phyloP scores from a whole-genome alignment of 2,888 invertebrate genomes.

The Barypeithes pellucidus region DNA sequence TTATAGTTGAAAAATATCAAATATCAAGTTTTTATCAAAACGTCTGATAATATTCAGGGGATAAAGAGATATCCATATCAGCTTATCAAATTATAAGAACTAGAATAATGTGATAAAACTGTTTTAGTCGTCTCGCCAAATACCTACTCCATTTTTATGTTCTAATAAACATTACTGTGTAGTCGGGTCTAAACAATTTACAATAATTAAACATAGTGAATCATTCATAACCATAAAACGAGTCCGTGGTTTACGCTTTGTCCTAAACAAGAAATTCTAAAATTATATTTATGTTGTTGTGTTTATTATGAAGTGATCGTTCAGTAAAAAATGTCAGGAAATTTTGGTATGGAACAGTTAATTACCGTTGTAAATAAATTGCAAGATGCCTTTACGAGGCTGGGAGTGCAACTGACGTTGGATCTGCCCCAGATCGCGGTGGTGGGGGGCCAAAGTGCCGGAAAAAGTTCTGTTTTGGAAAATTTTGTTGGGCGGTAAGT shows the following conservation, averaged over 20 bases:
- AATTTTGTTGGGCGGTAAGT: constrained; percentile 98
- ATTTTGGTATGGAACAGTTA: constrained; percentile 95
- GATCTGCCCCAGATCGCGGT: constrained; percentile 99
- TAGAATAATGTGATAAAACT: neutral
- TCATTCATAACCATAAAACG: constrained; percentile 20
- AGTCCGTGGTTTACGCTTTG: constrained; percentile 5
- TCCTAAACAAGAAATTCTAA: constrained; percentile 1
- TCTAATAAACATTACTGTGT: constrained; percentile 1
- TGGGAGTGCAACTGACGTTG: constrained; percentile 98
- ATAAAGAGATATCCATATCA: neutral
- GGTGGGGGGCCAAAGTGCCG: constrained; percentile 99
- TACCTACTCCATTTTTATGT: constrained; percentile 13
- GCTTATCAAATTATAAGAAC: constrained; percentile 1
- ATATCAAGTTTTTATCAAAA: neutral
- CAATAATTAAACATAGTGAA: constrained; percentile 26
- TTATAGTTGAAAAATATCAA: too few relatives aligned
- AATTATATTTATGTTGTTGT: constrained; percentile 2
- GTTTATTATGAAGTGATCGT: constrained; percentile 29
- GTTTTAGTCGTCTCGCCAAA: neutral
- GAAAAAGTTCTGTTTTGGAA: constrained; percentile 99
- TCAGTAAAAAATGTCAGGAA: constrained; percentile 77
- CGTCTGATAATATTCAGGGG: neutral
- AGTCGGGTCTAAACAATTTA: neutral
- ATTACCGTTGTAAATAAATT: constrained; percentile 99
- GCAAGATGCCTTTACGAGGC: constrained; percentile 99